Evolutionary conservation across 2,888 invertebrate species (phyloP).

Genomic region (Agrochola litura): DNA sequence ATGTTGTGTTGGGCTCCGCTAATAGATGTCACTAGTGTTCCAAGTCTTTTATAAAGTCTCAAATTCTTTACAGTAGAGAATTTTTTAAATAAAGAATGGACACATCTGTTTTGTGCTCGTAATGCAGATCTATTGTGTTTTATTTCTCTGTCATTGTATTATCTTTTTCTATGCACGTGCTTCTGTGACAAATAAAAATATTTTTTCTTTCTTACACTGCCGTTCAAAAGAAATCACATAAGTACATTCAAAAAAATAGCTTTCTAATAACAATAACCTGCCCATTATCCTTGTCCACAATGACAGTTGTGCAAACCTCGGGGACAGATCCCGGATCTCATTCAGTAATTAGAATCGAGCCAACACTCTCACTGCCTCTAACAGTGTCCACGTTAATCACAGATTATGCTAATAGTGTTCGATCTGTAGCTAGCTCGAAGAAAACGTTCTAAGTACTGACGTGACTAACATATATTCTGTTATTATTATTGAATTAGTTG

Average conservation of each 20-base stretch:
- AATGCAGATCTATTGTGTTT: no score
- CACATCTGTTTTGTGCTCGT: background rate
- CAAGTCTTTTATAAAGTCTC: background rate
- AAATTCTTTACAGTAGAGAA: background rate
- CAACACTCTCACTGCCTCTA: background rate
- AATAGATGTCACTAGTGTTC: slow-evolving; percentile 19
- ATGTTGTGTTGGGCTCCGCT: background rate
- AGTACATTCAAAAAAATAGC: no score
- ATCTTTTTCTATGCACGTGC: no score
- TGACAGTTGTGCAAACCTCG: background rate
- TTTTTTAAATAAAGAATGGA: background rate
- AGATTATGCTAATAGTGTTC: slow-evolving; percentile 10
- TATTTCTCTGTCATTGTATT: no score
- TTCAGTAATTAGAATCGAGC: slow-evolving; percentile 8
- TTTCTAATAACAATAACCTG: slow-evolving; percentile 2
- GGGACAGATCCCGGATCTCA: background rate
- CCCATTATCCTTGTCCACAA: background rate
- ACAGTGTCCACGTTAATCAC: slow-evolving; percentile 6
- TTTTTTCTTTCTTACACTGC: no score
- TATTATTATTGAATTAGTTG: slow-evolving; percentile 21
- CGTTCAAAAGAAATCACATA: no score
- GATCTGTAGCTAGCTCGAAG: background rate
- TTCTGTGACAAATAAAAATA: no score
- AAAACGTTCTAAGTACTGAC: slow-evolving; percentile 7
- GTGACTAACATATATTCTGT: background rate